Evolutionary conservation across 1,140 invertebrate genomes (phyloP), one percentile per base, ranked within the genome.

Genomic region (Drosophila burlai): DNA sequence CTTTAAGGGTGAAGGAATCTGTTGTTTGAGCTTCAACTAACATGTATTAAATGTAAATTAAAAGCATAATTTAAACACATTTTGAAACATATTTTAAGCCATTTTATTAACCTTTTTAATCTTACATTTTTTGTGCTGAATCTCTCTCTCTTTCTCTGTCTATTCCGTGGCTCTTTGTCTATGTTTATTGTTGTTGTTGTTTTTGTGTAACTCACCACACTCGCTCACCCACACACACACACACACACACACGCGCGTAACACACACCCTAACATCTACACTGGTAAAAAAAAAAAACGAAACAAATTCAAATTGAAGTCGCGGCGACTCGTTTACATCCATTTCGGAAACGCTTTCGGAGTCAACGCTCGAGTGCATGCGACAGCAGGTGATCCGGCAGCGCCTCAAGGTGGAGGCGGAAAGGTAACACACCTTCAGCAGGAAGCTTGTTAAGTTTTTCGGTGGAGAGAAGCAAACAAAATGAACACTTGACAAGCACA

Each of bases 291-390:
- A 57, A 52, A 55, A 94, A 13, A 13, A 21, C 21, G 4, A 52
- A 11, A 4, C 11, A 34, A 13, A 13, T 67, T 74, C 81, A 67
- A 38, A 26, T 13, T 3, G 21, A 45, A 68, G 75, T 71, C 55
- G 66, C 59, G 64, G 29, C 29, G 63, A 66, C 5, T 67, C 67
- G 3, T 24, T 43, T 5, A 31, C 34, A 38, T 68, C 67, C 47
- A 71, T 71, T 46, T 68, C 67, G 67, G 91, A 92, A 90, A 76
- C 93, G 95, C 90, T 92, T 80, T 95, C 95, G 94, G 95, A 96
- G 90, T 95, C 95, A 91, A 95, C 96, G 93, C 95, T 96, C 92
- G 95, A 95, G 71, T 95, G 96, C 93, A 96, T 96, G 95, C 94
- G 95, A 91, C 94, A 95, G 91, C 95, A 96, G 93, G 95, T 96